These are phyloP conservation scores for Nettapus auritus DNA, from an alignment of 2,113 vertebrate species.

Conservation along the genomic window DNA sequence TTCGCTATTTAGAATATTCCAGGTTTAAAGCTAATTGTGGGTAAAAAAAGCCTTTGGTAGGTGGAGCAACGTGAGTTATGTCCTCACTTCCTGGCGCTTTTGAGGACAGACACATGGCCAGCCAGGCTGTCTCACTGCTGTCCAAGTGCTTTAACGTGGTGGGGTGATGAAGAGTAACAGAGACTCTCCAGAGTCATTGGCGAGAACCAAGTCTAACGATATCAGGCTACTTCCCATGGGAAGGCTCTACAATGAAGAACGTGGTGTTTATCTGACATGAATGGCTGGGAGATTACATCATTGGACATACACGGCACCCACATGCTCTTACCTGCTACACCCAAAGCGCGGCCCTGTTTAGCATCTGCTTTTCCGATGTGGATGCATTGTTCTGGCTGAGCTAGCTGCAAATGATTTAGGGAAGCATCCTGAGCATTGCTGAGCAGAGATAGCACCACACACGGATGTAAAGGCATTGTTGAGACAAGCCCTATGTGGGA, in stretches of 20 bases:
- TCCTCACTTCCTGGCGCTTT: neutral
- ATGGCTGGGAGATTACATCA: neutral
- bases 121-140: neutral
- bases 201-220: neutral
- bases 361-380: conserved; percentile 29
- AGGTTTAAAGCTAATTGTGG: neutral
- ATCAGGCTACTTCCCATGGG: conserved; percentile 9
- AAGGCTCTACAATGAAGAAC: conserved; percentile 26
- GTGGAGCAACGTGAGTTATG: neutral
- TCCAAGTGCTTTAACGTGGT: neutral
- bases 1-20: neutral
- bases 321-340: neutral
- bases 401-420: neutral
- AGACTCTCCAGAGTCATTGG: neutral
- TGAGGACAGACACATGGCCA: neutral
- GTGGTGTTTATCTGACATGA: conserved; percentile 18
- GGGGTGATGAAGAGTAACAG: conserved; percentile 6
- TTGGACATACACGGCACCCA: neutral
- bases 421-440: conserved; percentile 11
- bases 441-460: conserved; percentile 42
- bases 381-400: conserved; percentile 38
- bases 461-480: conserved; percentile 41
- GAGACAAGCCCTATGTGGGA: neutral
- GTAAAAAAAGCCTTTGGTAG: neutral
- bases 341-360: neutral